Conservation (phyloP, 2,113 vertebrate species). For the Pachypanchax playfairii region DNA sequence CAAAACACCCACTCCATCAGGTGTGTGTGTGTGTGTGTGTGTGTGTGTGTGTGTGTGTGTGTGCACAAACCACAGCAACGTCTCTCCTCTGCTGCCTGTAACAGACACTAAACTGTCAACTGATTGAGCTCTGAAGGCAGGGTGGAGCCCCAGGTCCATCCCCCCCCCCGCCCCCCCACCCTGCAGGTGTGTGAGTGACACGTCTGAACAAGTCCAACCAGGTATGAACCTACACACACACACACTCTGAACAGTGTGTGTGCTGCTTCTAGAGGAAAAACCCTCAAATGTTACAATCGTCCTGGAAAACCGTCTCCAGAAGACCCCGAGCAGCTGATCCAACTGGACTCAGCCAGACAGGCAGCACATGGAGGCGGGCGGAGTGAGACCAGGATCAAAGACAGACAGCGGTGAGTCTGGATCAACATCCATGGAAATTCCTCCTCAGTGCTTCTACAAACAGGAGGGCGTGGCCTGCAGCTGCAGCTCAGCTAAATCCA, state of each 20-base stretch:
- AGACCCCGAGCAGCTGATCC: background rate
- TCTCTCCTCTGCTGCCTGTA: slow-evolving; percentile 62
- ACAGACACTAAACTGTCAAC: slow-evolving; percentile 59
- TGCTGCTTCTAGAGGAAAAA: background rate
- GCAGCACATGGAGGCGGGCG: background rate
- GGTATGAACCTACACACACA: slow-evolving; percentile 30
- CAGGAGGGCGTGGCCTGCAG: slow-evolving; percentile 29
- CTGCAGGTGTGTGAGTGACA: slow-evolving; percentile 50
- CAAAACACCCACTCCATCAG: slow-evolving; percentile 48
- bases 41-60: slow-evolving; percentile 27
- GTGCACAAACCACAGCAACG: slow-evolving; percentile 43
- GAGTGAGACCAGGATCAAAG: slow-evolving; percentile 6
- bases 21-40: slow-evolving; percentile 44
- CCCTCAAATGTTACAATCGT: too few relatives aligned
- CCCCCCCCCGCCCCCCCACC: slow-evolving; percentile 8
- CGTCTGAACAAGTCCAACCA: slow-evolving; percentile 63
- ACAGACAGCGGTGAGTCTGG: slow-evolving; percentile 13
- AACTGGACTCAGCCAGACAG: slow-evolving; percentile 13
- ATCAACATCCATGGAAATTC: slow-evolving; percentile 39
- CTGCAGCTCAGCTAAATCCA: background rate
- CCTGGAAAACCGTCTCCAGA: too few relatives aligned
- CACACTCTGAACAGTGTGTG: background rate
- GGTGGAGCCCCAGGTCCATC: slow-evolving; percentile 39
- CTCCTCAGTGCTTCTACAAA: slow-evolving; percentile 36
- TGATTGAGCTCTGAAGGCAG: slow-evolving; percentile 48